Percentiles rank a stretch among this genome's conserved stretches.
Evolutionary conservation across 2,888 invertebrate genomes (phyloP).

Genomic region (Stenotaenia linearis): DNA sequence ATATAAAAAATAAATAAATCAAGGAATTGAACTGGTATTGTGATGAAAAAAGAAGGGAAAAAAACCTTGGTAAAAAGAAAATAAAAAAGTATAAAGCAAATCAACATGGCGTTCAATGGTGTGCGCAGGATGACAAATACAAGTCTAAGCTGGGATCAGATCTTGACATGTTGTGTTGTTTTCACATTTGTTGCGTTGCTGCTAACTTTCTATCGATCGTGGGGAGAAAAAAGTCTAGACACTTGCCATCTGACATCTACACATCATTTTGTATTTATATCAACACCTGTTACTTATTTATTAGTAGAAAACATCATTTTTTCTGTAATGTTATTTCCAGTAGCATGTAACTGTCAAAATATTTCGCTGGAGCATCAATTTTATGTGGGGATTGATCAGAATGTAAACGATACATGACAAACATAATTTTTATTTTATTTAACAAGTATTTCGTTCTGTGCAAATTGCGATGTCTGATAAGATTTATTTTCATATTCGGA

Average conservation of each 20-base stretch:
- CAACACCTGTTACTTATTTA: background rate
- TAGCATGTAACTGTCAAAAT: background rate
- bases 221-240: background rate
- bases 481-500: background rate
- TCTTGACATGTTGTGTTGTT: constrained; percentile 3
- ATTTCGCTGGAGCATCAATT: too few species aligned
- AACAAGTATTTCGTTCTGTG: background rate
- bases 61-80: background rate
- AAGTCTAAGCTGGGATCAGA: constrained; percentile 1
- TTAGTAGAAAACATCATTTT: background rate
- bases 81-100: background rate
- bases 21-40: background rate
- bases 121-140: background rate
- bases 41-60: background rate
- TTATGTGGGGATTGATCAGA: background rate
- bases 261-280: too few species aligned
- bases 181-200: background rate
- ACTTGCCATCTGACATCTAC: background rate
- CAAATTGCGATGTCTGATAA: background rate
- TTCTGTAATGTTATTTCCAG: too few species aligned
- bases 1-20: background rate
- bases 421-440: background rate
- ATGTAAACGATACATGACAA: background rate
- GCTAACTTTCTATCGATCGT: background rate
- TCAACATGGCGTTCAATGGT: background rate